Base-by-base conservation (phyloP, 2,888 invertebrate genomes). In the Pedicia rivosa region DNA sequence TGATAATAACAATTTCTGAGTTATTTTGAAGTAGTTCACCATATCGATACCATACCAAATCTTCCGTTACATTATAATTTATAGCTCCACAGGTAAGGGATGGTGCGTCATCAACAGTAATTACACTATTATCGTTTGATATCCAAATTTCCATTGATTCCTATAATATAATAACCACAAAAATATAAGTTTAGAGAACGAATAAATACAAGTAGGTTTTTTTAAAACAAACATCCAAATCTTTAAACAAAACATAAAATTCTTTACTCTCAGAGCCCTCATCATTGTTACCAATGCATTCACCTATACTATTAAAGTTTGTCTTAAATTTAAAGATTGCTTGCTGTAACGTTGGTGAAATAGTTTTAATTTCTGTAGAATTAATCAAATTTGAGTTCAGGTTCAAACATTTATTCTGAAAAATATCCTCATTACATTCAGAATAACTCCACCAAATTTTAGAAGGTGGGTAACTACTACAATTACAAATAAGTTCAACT, bases 31-130 rank as follows among this genome's bases (percentile, higher is more conserved):
- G 42, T 13, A 44, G 43, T n/a, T 50, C 50, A 30, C 57, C 42
- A 20, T 48, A 47, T 29, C 50, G 46, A 26, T 50, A 56, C 78
- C 77, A 78, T 12, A 52, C 45, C 3, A 75, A 50, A 9, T 62
- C 47, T 3, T 59, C 51, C 0, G 65, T 60, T 43, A 64, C 70
- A 41, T 67, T 63, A 43, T 66, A 64, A 13, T 64, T 57, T 1
- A 72, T 64, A 1, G 69, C 72, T 3, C 66, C 70, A 51, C 79
- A 79, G 4, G 57, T 64, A 5, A 77, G 45, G n/a, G 53, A 56
- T 1, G 75, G 49, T 37, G 64, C 49, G 43, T 78, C 75, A 1
- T 68, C 70, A 20, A 62, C 59, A 1, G 72, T 67, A 25, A 66
- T 59, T 20, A 58, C 54, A 2, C 52, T 53, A 13, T 48, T 42